Evolutionary conservation across 2,113 vertebrate species (phyloP).

Genomic region (Numenius arquata): DNA sequence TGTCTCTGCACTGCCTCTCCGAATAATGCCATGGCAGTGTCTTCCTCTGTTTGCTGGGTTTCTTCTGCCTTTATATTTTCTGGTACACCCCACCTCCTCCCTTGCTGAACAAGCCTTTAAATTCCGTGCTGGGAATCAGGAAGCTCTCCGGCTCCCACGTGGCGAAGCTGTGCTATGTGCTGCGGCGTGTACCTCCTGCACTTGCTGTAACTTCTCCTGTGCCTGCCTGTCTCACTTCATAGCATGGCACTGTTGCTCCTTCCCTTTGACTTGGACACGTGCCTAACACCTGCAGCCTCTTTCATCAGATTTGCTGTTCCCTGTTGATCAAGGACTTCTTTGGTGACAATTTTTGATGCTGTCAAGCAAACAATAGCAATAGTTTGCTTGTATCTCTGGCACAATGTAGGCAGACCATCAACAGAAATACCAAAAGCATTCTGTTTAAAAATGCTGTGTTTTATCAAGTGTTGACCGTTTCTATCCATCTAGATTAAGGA

Average conservation of each 20-base stretch:
- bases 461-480: neutral
- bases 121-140: neutral
- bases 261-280: fast-evolving
- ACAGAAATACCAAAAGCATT: neutral
- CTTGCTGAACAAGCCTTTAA: neutral
- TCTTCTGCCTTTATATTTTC: neutral
- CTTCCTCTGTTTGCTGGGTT: neutral
- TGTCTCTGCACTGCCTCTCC: neutral
- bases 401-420: neutral
- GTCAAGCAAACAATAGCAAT: neutral
- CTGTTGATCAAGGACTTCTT: neutral
- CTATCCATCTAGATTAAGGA: neutral
- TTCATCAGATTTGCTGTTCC: neutral
- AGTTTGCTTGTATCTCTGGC: neutral
- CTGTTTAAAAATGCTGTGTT: neutral
- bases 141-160: neutral
- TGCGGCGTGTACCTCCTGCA: fast-evolving
- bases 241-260: neutral
- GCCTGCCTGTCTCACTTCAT: neutral
- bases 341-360: neutral
- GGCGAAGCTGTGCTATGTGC: neutral
- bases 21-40: neutral
- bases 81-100: neutral
- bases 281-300: neutral
- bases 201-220: neutral